Conservation (phyloP, 2,797 vertebrate species). For the Holocentrus rufus region DNA sequence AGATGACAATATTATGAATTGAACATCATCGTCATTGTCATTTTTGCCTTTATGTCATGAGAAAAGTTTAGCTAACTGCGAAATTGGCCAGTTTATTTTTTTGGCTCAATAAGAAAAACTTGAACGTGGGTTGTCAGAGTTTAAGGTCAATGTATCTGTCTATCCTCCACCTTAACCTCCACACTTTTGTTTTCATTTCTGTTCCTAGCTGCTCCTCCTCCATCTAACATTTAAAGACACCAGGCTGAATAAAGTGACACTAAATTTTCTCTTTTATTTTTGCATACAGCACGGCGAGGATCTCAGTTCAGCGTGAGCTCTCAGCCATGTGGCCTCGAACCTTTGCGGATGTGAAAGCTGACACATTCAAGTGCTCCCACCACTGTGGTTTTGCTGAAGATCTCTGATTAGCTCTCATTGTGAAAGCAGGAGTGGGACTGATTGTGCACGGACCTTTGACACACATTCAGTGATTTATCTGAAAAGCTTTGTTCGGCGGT, state of each 20-base stretch:
- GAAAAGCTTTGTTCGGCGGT: background rate
- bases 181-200: too few relatives aligned
- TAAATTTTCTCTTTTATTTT: background rate
- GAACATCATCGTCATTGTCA: too few relatives aligned
- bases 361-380: background rate
- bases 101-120: too few relatives aligned
- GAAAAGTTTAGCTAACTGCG: too few relatives aligned
- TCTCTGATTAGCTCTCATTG: background rate
- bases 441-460: conserved; percentile 2
- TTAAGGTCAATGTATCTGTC: too few relatives aligned
- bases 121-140: too few relatives aligned
- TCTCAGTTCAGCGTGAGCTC: background rate
- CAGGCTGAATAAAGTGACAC: background rate
- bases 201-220: too few relatives aligned
- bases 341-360: background rate
- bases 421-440: conserved; percentile 3
- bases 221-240: too few relatives aligned
- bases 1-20: too few relatives aligned
- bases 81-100: too few relatives aligned
- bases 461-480: conserved; percentile 2
- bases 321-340: background rate
- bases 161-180: too few relatives aligned
- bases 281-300: background rate
- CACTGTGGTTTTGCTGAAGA: background rate
- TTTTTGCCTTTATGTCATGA: too few relatives aligned